These are phyloP conservation scores for Ectemnius continuus DNA, from an alignment of 2,888 invertebrate species.

Conservation along the genomic window DNA sequence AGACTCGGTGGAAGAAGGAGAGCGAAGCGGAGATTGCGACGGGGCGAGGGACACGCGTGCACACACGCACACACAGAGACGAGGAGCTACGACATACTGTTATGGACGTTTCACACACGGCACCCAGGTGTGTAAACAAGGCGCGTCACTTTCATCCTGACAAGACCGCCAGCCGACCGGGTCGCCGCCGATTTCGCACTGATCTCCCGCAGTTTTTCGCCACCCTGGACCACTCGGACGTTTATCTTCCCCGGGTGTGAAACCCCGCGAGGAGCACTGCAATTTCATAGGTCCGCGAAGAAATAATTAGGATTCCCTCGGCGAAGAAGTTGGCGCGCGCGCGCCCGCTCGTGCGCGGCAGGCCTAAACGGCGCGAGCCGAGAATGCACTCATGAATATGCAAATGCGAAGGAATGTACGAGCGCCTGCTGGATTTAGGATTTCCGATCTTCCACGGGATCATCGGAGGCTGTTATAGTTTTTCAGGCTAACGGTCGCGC, in stretches of 20 bases:
- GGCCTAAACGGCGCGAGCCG: too few species aligned
- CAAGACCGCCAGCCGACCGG: constrained; percentile 43
- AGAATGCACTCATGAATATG: too few species aligned
- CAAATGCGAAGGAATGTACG: too few species aligned
- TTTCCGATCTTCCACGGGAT: background rate
- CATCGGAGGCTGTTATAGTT: background rate
- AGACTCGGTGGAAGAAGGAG: constrained; percentile 26
- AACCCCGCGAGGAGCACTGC: constrained; percentile 17
- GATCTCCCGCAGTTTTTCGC: constrained; percentile 27
- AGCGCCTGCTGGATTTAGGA: too few species aligned
- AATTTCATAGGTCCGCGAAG: constrained; percentile 32
- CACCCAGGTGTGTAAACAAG: constrained; percentile 70
- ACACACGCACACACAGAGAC: background rate
- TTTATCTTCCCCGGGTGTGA: constrained; percentile 22
- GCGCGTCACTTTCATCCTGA: constrained; percentile 59
- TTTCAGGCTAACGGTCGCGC: constrained; percentile 24
- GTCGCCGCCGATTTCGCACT: constrained; percentile 26
- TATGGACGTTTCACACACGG: constrained; percentile 48
- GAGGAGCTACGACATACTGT: constrained; percentile 42
- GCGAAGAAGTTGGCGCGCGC: background rate
- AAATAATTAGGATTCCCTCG: constrained; percentile 39
- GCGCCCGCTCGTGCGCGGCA: too few species aligned
- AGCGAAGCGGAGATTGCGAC: constrained; percentile 11
- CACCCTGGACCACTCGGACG: constrained; percentile 9
- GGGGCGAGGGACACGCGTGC: constrained; percentile 25